Evolutionary conservation across 2,888 invertebrate genomes (phyloP).

Genomic region (Rhagonycha fulva): DNA sequence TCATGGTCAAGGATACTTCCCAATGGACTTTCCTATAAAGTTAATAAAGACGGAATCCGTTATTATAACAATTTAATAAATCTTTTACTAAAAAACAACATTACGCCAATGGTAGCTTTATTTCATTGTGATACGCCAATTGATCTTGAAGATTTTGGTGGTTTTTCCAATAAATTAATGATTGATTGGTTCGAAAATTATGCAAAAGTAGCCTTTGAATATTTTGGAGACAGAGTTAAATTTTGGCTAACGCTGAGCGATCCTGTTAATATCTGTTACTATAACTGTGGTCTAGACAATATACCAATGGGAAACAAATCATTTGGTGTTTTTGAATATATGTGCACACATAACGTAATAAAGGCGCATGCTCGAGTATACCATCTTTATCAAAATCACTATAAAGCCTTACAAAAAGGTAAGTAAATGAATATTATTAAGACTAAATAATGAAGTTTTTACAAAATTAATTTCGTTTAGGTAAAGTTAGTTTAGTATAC

Average conservation of each 20-base stretch:
- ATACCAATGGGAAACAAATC: background rate
- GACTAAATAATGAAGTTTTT: background rate
- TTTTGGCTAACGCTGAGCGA: slow-evolving; percentile 62
- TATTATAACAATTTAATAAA: slow-evolving; percentile 67
- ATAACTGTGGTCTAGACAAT: background rate
- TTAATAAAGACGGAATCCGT: slow-evolving; percentile 64
- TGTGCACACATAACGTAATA: slow-evolving; percentile 65
- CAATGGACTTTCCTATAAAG: slow-evolving; percentile 56
- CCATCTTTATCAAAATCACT: slow-evolving; percentile 60
- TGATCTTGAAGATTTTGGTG: slow-evolving; percentile 50
- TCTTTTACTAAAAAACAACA: slow-evolving; percentile 57
- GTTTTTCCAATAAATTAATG: slow-evolving; percentile 62
- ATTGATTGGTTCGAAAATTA: slow-evolving; percentile 61
- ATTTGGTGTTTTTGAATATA: slow-evolving; percentile 62
- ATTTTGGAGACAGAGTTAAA: slow-evolving; percentile 47
- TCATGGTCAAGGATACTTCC: slow-evolving; percentile 74
- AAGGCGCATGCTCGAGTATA: slow-evolving; percentile 68
- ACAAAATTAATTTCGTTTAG: slow-evolving; percentile 42
- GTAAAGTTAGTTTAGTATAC: slow-evolving; percentile 65
- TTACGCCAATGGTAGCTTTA: slow-evolving; percentile 60
- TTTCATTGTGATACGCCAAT: slow-evolving; percentile 63
- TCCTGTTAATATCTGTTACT: slow-evolving; percentile 44
- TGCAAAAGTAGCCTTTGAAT: slow-evolving; percentile 56
- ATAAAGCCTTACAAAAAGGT: slow-evolving; percentile 46
- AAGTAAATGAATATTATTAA: background rate